phyloP scores from a whole-genome alignment of 1,140 invertebrate genomes.

The Neotoxoptera formosana region DNA sequence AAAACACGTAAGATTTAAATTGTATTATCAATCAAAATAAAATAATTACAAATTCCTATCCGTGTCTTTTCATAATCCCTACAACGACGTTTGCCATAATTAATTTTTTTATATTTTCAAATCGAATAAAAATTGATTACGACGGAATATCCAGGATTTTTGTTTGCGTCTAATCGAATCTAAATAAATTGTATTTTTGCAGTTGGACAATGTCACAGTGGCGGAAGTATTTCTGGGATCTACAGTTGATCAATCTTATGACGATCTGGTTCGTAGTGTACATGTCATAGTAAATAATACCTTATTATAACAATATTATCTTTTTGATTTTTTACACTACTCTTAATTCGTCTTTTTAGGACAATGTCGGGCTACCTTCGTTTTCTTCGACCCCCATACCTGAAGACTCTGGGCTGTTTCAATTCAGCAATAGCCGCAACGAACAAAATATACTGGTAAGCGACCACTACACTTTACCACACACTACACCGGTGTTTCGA shows the following conservation, averaged over 20 bases:
- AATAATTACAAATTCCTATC: not conserved
- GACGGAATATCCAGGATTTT: not conserved
- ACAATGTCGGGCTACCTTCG: conserved; percentile 40
- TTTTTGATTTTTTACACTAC: not conserved
- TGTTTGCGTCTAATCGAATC: not conserved
- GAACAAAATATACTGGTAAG: not conserved
- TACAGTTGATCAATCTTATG: conserved; percentile 31
- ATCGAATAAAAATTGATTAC: not conserved
- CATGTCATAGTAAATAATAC: not conserved
- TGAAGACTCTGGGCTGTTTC: not conserved
- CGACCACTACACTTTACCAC: too few species aligned
- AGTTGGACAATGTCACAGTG: conserved; percentile 28
- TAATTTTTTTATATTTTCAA: not conserved
- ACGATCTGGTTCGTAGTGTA: conserved; percentile 28
- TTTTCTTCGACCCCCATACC: conserved; percentile 49
- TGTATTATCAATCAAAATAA: not conserved
- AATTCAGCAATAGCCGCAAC: not conserved
- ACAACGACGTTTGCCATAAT: too few species aligned
- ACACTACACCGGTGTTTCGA: not conserved
- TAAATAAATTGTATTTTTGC: not conserved
- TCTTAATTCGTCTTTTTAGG: not conserved
- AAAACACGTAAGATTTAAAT: conserved; percentile 33
- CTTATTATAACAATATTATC: not conserved
- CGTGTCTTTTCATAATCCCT: not conserved
- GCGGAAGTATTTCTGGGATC: not conserved